Base-by-base conservation (phyloP, 2,888 invertebrate genomes). In the Mylabris sibirica region DNA sequence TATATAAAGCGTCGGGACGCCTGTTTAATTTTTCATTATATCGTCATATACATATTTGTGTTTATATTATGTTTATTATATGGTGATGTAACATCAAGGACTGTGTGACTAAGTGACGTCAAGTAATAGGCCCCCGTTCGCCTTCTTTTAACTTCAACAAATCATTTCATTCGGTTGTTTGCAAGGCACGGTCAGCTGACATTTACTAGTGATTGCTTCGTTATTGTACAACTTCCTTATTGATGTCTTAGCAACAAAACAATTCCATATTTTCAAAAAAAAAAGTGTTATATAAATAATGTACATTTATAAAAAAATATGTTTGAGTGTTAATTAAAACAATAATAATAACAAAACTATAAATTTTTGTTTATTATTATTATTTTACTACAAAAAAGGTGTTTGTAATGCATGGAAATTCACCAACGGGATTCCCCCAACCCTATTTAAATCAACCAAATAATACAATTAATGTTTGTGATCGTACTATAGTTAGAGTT, bases 401-500 rank as follows among this genome's bases (percentile, higher is more conserved):
- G 49, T 17, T 64, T 69, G 67, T 64, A 60, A 70, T 70, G 70
- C 70, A 64, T 68, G 70, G 67, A 60, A 67, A 70, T n/a, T 67
- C 67, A 60, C 60, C 70, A 63, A 61, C 63, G 65, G 70, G 70
- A 38, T 70, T 70, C 61, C 70, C 70, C 59, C 70, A 70, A 57
- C 70, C 70, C 70, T 68, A 44, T 34, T 59, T 70, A 9, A 65
- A 38, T 41, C 70, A 67, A 41, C 63, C 70, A 20, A 63, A 59
- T 3, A 67, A 67, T 62, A 78, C 73, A 70, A 75, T 72, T 64
- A 78, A 80, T 68, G 77, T 80, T 66, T 78, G 83, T 71, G 84
- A 84, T 67, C 76, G 82, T 67, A 84, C 84, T n/a, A 79, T 84
- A 14, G 83, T 85, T 65, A 78, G 84, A 69, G 84, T 84, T 69